These are phyloP conservation scores for Thecocarcelia acutangulata DNA, from an alignment of 2,888 invertebrate genomes.

Conservation along the genomic window DNA sequence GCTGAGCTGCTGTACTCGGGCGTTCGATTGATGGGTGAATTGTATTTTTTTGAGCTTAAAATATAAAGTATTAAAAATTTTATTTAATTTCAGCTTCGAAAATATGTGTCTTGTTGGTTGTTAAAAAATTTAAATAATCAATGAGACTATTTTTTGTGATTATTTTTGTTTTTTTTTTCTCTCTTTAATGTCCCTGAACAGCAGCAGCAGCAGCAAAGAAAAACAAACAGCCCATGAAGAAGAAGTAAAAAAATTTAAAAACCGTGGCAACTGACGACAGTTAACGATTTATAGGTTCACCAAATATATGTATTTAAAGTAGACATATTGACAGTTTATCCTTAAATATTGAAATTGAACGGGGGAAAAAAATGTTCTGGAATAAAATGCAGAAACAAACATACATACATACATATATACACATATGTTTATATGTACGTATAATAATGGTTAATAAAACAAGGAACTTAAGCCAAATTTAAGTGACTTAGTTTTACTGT, in stretches of 20 bases:
- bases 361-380: conserved; percentile 62
- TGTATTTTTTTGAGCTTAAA: conserved; percentile 76
- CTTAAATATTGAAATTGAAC: conserved; percentile 72
- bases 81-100: conserved; percentile 26
- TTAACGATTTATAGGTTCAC: conserved; percentile 76
- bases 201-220: conserved; percentile 56
- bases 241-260: conserved; percentile 58
- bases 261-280: conserved; percentile 70
- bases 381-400: conserved; percentile 15
- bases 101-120: conserved; percentile 40
- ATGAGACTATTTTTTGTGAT: conserved; percentile 19
- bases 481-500: conserved; percentile 61
- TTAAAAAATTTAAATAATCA: conserved; percentile 59
- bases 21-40: conserved; percentile 74
- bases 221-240: conserved; percentile 28
- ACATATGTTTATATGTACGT: conserved; percentile 12
- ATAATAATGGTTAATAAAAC: conserved; percentile 58
- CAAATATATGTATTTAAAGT: conserved; percentile 74
- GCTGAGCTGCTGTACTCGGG: conserved; percentile 75
- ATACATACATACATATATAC: too few relatives aligned
- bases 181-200: conserved; percentile 42
- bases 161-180: background rate
- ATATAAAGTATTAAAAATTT: conserved; percentile 9
- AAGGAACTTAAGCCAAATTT: conserved; percentile 60
- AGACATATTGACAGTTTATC: conserved; percentile 77